phyloP scores from a whole-genome alignment of 2,797 vertebrate genomes.

The Mormyrus proboscirostris region DNA sequence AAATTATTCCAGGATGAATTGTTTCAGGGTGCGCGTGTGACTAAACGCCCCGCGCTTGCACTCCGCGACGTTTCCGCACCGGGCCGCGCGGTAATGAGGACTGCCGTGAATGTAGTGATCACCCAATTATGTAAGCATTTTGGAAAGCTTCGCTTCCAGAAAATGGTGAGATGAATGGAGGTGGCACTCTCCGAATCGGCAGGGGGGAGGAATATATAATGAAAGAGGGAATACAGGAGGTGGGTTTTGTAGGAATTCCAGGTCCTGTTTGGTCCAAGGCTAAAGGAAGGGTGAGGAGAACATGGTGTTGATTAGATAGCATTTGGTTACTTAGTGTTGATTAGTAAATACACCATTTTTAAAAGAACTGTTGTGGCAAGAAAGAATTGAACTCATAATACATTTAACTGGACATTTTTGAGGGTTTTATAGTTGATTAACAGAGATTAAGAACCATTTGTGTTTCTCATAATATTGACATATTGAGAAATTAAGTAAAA shows the following conservation, averaged over 20 bases:
- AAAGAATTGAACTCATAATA: no score
- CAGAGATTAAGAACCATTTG: not conserved
- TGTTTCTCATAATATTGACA: not conserved
- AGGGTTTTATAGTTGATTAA: not conserved
- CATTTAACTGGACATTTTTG: not conserved
- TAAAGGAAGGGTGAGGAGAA: not conserved
- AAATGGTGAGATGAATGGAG: not conserved
- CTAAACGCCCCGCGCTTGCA: not conserved
- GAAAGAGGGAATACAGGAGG: not conserved
- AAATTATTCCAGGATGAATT: not conserved
- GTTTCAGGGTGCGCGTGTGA: not conserved
- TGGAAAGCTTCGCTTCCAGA: not conserved
- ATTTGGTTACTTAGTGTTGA: not conserved
- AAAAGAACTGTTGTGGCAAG: not conserved
- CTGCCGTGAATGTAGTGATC: not conserved
- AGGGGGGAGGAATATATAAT: not conserved
- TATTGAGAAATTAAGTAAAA: not conserved
- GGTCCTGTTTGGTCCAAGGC: not conserved
- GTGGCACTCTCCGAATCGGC: no score
- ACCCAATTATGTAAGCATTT: constrained; percentile 1
- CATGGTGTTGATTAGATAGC: not conserved
- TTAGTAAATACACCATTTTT: not conserved
- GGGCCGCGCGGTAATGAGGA: not conserved
- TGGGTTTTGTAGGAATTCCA: not conserved
- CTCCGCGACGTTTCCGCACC: not conserved